These are phyloP conservation scores for Stenotaenia linearis DNA, from an alignment of 2,888 invertebrate genomes.

Conservation along the genomic window DNA sequence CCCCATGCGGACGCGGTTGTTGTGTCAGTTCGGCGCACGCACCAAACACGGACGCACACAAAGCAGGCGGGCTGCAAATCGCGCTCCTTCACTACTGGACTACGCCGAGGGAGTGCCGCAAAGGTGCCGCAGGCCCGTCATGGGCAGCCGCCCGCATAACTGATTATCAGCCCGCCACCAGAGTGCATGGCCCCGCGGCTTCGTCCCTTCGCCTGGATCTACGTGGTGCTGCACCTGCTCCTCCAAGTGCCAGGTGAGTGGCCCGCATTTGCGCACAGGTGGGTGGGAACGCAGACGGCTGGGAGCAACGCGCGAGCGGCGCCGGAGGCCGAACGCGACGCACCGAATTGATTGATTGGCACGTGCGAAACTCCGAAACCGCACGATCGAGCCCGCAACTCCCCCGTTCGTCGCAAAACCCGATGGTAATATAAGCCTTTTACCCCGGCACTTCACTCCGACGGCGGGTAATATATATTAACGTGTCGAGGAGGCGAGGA, in stretches of 20 bases:
- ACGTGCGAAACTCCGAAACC: neutral
- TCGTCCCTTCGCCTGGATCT: neutral
- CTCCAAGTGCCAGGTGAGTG: conserved; percentile 13
- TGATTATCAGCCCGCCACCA: neutral
- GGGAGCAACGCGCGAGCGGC: neutral
- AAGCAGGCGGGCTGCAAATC: neutral
- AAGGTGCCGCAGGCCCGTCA: neutral
- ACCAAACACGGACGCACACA: neutral
- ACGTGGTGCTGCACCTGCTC: conserved; percentile 11
- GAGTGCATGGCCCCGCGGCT: neutral
- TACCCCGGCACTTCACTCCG: neutral
- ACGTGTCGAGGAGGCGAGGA: too few relatives aligned
- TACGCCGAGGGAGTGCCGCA: neutral
- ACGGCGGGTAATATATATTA: too few relatives aligned
- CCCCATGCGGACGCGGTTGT: neutral
- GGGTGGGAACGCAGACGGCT: neutral
- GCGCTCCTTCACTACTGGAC: neutral
- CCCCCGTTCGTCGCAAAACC: neutral
- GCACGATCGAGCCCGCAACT: neutral
- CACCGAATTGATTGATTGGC: neutral
- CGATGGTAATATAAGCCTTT: neutral
- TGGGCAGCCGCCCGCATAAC: neutral
- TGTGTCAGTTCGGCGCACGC: conserved; percentile 16
- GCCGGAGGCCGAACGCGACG: neutral
- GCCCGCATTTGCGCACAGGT: neutral